Conservation (phyloP, 2,888 invertebrate genomes). For the Incurvaria masculella region DNA sequence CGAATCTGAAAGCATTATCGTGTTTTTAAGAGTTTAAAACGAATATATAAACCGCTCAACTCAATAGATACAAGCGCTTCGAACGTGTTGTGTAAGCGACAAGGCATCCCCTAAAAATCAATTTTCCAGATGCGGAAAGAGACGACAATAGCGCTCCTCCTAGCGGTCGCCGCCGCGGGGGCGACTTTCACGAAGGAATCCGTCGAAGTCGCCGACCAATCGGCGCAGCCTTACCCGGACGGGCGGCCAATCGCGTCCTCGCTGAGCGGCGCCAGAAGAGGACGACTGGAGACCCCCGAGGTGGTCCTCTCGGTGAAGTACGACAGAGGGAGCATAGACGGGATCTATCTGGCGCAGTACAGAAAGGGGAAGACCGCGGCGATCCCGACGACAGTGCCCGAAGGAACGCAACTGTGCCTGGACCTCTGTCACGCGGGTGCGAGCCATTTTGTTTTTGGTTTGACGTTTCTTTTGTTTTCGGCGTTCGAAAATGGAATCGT, state of each 20-base stretch:
- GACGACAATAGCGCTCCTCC: slow-evolving; percentile 20
- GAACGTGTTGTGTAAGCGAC: no score
- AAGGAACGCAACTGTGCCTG: slow-evolving; percentile 34
- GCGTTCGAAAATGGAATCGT: no score
- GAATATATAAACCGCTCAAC: no score
- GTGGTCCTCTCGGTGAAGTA: slow-evolving; percentile 48
- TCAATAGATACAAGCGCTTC: no score
- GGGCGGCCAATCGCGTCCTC: slow-evolving; percentile 25
- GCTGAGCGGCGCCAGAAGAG: slow-evolving; percentile 22
- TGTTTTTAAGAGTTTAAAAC: no score
- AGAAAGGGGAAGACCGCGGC: slow-evolving; percentile 27
- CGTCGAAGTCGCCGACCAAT: slow-evolving; percentile 25
- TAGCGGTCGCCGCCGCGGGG: slow-evolving; percentile 33
- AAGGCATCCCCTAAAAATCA: no score
- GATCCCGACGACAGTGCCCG: slow-evolving; percentile 32
- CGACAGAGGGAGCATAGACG: slow-evolving; percentile 42
- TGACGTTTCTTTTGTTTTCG: no score
- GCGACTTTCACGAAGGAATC: slow-evolving; percentile 17
- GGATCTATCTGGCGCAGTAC: slow-evolving; percentile 48
- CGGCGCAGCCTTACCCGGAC: slow-evolving; percentile 20
- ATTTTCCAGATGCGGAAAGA: background rate
- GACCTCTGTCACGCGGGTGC: slow-evolving; percentile 51
- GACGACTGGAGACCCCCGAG: slow-evolving; percentile 34
- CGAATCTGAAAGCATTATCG: no score
- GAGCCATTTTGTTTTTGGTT: slow-evolving; percentile 12